Conservation (phyloP, 2,797 vertebrate species). For the Nannoperca obscura region DNA sequence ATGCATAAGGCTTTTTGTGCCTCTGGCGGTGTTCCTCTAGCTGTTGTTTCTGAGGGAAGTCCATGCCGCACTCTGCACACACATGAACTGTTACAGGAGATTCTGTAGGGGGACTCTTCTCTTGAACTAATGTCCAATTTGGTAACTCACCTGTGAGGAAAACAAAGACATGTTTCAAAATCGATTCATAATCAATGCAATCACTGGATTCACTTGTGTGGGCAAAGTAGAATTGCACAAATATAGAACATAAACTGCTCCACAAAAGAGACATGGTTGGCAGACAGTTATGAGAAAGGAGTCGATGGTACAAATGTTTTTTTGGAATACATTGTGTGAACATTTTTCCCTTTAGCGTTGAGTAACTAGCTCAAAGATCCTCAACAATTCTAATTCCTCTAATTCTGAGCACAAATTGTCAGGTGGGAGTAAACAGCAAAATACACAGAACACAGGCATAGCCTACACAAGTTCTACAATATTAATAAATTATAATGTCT, state of each 20-base stretch:
- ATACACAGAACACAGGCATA: background rate
- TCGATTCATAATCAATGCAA: background rate
- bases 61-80: conserved; percentile 68
- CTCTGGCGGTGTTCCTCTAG: conserved; percentile 51
- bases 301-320: background rate
- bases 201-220: too few species aligned
- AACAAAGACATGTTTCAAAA: background rate
- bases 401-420: too few species aligned
- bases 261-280: background rate
- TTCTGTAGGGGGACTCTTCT: conserved; percentile 30
- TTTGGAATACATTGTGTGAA: background rate
- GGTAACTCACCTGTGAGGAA: conserved; percentile 45
- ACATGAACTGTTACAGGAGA: conserved; percentile 38
- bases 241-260: background rate
- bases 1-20: conserved; percentile 60
- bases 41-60: conserved; percentile 63
- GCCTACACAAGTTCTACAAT: background rate
- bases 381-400: too few species aligned
- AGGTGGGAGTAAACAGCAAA: too few species aligned
- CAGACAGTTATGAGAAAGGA: background rate
- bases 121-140: conserved; percentile 51
- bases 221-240: background rate
- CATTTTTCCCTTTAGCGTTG: background rate
- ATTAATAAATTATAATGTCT: background rate
- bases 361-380: too few species aligned